Percentiles rank a stretch among this genome's conserved stretches.
Evolutionary conservation across 2,113 vertebrate genomes (phyloP).

Genomic region (Gasterosteus aculeatus): DNA sequence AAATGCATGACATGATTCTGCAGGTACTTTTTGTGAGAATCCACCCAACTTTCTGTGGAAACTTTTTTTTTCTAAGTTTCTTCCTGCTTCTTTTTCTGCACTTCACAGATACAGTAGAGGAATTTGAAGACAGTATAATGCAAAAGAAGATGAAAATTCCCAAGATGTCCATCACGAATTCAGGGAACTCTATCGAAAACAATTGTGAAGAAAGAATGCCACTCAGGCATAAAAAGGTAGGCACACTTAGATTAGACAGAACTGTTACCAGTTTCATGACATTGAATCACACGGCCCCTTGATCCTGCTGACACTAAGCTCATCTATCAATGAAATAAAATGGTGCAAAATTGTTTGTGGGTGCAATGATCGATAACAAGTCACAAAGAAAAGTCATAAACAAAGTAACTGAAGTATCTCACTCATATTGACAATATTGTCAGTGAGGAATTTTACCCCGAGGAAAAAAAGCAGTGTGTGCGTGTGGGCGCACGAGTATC

Average conservation of each 20-base stretch:
- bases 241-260: neutral
- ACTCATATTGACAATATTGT: neutral
- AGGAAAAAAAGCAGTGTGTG: neutral
- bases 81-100: constrained; percentile 31
- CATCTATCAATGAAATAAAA: neutral
- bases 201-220: constrained; percentile 93
- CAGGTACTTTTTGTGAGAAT: constrained; percentile 5
- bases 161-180: constrained; percentile 92
- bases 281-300: neutral
- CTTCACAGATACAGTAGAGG: constrained; percentile 82
- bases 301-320: neutral
- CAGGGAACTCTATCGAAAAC: constrained; percentile 93
- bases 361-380: neutral
- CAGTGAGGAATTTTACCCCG: neutral
- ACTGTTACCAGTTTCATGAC: neutral
- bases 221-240: constrained; percentile 98
- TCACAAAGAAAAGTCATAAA: neutral
- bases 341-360: neutral
- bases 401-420: neutral
- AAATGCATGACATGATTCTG: constrained; percentile 6
- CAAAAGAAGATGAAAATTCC: constrained; percentile 99
- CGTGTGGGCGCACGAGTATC: neutral
- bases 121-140: constrained; percentile 98
- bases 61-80: constrained; percentile 29
- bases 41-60: constrained; percentile 28